Evolutionary conservation across 30 jellyfish, hydroid and myxozoan species (phyloP), one percentile per base, ranked within the genome.

Genomic region (Rhopilema esculentum): DNA sequence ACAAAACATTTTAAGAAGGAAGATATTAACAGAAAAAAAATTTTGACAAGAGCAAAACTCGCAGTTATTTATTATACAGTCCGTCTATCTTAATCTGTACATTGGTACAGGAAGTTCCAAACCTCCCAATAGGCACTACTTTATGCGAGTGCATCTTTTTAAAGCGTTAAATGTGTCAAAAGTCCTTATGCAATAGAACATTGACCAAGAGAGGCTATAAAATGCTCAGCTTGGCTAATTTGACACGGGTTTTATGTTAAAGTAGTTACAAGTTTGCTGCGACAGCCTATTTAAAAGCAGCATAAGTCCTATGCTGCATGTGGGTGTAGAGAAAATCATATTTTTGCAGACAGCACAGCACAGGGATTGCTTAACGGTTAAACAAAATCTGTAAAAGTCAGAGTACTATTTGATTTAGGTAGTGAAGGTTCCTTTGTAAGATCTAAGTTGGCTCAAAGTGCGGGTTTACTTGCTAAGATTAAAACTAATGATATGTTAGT

Each of bases 291-390:
- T 15, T n/a, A 26, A 64, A 64, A 64, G 23, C 74, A 64, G 74
- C 31, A 22, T n/a, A 23, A 64, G 74, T 64, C 74, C 74, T n/a
- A 64, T 23, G 19, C 74, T 64, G 74, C 74, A 64, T 20, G 74
- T 64, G 31, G 74, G 74, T n/a, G 74, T 64, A 26, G 31, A 64
- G 74, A 64, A 18, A 9, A 26, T 18, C 0, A 64, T 64, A 64
- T 9, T 64, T 64, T 64, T 64, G 74, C 74, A 64, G 74, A 64
- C 74, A 64, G 74, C 74, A 64, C 74, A 64, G 74, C 74, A 64
- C 74, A 64, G 74, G 74, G 74, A 64, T 64, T 64, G 31, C 23
- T 64, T 0, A 64, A 20, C 0, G 74, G 74, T 64, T 8, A 64
- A 0, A 64, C 31, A 16, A 64, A 64, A 0, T 26, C 74, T n/a